Evolutionary conservation across 2,888 invertebrate species (phyloP).

Genomic region (Petrophora chlorosata): DNA sequence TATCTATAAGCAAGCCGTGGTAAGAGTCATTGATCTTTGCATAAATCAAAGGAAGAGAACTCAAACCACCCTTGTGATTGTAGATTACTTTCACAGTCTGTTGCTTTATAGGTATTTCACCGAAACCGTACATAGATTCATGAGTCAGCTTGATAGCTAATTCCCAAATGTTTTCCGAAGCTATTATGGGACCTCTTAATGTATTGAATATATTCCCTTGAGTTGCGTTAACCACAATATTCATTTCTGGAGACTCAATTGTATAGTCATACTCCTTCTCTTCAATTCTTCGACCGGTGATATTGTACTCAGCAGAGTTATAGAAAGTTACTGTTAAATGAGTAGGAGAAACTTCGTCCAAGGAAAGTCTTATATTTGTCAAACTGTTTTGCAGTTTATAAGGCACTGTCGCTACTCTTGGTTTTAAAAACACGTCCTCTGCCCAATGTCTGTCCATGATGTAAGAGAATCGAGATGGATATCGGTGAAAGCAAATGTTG

Average conservation of each 20-base stretch:
- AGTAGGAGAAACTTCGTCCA: slow-evolving; percentile 64
- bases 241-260: slow-evolving; percentile 59
- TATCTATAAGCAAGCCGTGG: slow-evolving; percentile 82
- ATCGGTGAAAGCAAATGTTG: slow-evolving; percentile 77
- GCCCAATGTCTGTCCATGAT: slow-evolving; percentile 59
- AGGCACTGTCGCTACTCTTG: slow-evolving; percentile 61
- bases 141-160: slow-evolving; percentile 81
- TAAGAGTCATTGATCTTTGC: slow-evolving; percentile 77
- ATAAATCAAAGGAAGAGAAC: slow-evolving; percentile 78
- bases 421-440: slow-evolving; percentile 57
- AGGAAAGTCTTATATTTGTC: slow-evolving; percentile 52
- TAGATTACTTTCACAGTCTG: slow-evolving; percentile 72
- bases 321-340: slow-evolving; percentile 68
- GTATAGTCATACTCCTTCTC: slow-evolving; percentile 56
- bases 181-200: slow-evolving; percentile 82
- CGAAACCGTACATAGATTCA: slow-evolving; percentile 82
- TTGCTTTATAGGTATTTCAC: slow-evolving; percentile 68
- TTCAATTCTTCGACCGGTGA: slow-evolving; percentile 50
- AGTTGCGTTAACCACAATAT: slow-evolving; percentile 51
- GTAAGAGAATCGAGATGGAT: slow-evolving; percentile 81
- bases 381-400: slow-evolving; percentile 55
- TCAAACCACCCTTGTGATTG: slow-evolving; percentile 68
- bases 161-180: slow-evolving; percentile 85
- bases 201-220: slow-evolving; percentile 78
- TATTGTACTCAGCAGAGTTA: slow-evolving; percentile 43